Conservation (phyloP, 2,113 vertebrate genomes). For the Nesoenas mayeri region DNA sequence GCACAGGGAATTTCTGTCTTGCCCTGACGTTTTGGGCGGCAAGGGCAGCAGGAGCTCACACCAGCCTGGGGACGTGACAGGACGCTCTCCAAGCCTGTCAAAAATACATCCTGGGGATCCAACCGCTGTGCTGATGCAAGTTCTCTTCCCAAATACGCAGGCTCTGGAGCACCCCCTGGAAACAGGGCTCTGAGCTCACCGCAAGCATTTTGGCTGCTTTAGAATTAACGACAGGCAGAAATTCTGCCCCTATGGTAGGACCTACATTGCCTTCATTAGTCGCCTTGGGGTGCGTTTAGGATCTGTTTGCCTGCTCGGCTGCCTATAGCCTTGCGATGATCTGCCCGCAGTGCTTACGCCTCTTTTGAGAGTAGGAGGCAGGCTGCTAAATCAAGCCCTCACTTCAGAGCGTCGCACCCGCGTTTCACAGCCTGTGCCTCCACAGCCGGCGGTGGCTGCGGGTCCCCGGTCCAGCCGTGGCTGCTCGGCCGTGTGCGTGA, state of each 20-base stretch:
- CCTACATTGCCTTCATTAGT: background rate
- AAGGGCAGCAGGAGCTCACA: background rate
- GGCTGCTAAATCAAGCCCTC: background rate
- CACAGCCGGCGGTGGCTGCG: accelerated
- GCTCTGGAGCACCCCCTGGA: background rate
- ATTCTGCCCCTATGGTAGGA: background rate
- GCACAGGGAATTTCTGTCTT: background rate
- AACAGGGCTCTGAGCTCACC: background rate
- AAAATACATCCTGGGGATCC: background rate
- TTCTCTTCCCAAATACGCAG: background rate
- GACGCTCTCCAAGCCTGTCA: background rate
- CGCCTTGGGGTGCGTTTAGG: background rate
- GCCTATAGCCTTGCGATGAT: background rate
- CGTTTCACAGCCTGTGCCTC: accelerated
- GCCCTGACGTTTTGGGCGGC: background rate
- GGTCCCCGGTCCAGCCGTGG: accelerated
- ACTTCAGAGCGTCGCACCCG: background rate
- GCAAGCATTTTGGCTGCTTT: background rate
- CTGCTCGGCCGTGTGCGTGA: accelerated
- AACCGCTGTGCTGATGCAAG: background rate
- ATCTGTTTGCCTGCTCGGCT: background rate
- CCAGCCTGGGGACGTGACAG: background rate
- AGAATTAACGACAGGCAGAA: background rate
- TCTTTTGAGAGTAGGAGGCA: background rate
- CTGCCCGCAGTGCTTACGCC: background rate